phyloP scores from a whole-genome alignment of 2,888 invertebrate species.

The Petrolisthes manimaculis region DNA sequence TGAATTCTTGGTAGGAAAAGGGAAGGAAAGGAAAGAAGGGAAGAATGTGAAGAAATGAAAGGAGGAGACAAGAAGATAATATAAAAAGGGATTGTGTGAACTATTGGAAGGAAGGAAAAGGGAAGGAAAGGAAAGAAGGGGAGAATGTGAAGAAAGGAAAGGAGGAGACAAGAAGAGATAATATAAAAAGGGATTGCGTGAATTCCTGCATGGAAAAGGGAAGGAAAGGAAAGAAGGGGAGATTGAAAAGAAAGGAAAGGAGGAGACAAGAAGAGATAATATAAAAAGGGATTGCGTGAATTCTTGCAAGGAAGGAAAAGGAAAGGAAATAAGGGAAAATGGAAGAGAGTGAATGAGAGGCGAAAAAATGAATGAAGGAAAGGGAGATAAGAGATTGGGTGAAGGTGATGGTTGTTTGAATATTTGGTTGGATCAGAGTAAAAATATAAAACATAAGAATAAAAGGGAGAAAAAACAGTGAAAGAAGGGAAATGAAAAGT shows the following conservation, averaged over 20 bases:
- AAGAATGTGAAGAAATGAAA: not conserved
- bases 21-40: not conserved
- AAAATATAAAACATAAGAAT: too few species aligned
- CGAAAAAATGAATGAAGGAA: too few species aligned
- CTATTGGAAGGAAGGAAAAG: not conserved
- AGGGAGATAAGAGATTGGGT: too few species aligned
- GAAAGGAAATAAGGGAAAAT: too few species aligned
- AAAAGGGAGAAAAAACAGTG: too few species aligned
- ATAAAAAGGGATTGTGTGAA: not conserved
- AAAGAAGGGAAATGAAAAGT: not conserved
- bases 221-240: constrained; percentile 3
- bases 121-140: not conserved
- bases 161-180: not conserved
- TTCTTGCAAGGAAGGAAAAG: too few species aligned
- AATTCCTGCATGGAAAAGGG: not conserved
- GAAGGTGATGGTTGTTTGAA: too few species aligned
- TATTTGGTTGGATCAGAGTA: too few species aligned
- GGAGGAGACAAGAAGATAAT: not conserved
- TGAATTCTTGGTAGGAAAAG: too few species aligned
- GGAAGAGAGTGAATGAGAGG: not conserved
- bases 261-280: not conserved
- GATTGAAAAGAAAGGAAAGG: constrained; percentile 6
- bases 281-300: not conserved
- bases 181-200: not conserved
- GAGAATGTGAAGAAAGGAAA: not conserved